These are phyloP conservation scores for Leptodactylus fuscus DNA, from an alignment of 2,113 vertebrate species.

Conservation along the genomic window DNA sequence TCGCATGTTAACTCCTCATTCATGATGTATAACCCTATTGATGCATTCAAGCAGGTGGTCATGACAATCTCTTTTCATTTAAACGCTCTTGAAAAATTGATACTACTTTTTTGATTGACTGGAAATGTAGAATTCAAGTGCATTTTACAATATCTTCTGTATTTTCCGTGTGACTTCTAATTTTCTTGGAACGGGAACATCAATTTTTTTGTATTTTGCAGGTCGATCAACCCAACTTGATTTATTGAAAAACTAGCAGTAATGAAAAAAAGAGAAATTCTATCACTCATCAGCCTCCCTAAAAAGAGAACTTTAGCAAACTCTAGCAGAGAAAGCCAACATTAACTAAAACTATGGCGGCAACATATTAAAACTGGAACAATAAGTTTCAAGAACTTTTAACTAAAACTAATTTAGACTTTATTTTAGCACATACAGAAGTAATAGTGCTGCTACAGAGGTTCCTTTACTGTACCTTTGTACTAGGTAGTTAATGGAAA, in stretches of 20 bases:
- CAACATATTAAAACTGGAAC: too few relatives aligned
- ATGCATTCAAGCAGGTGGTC: conserved; percentile 40
- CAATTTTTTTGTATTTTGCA: background rate
- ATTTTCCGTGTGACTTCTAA: background rate
- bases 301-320: background rate
- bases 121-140: background rate
- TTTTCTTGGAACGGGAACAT: background rate
- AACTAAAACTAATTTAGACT: too few relatives aligned
- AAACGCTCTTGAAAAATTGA: conserved; percentile 22
- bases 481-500: too few relatives aligned
- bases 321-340: background rate
- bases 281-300: background rate
- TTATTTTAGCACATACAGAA: too few relatives aligned
- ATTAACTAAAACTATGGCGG: too few relatives aligned
- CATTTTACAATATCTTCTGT: conserved; percentile 9
- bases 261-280: background rate
- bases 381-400: too few relatives aligned
- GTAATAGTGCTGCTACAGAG: too few relatives aligned
- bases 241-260: background rate
- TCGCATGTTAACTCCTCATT: background rate
- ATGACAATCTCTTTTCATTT: conserved; percentile 41
- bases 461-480: too few relatives aligned
- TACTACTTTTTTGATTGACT: conserved; percentile 8
- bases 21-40: conserved; percentile 10
- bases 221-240: background rate